Evolutionary conservation across 2,797 vertebrate genomes (phyloP).

Genomic region (Falco berigora): DNA sequence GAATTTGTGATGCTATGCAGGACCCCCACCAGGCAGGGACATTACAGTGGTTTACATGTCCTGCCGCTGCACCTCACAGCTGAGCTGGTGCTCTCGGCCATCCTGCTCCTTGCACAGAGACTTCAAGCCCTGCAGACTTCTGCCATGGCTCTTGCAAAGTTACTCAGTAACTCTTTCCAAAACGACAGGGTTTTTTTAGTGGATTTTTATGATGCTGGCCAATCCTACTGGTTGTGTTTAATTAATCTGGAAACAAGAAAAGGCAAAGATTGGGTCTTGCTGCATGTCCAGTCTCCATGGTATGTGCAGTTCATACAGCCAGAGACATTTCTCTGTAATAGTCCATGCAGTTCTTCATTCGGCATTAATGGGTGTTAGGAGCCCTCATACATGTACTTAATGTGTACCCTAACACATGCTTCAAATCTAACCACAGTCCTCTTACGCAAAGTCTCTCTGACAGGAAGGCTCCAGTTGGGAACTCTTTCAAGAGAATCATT

Average conservation of each 20-base stretch:
- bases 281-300: neutral
- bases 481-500: conserved; percentile 18
- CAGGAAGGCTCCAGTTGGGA: conserved; percentile 26
- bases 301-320: neutral
- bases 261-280: neutral
- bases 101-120: neutral
- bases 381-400: neutral
- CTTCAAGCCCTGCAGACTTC: neutral
- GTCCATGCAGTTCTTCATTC: neutral
- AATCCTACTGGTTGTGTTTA: neutral
- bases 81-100: neutral
- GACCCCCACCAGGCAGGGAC: neutral
- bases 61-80: neutral
- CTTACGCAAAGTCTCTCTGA: neutral
- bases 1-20: neutral
- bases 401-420: neutral
- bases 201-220: neutral
- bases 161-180: neutral
- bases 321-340: neutral
- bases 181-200: neutral
- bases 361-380: neutral
- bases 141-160: neutral
- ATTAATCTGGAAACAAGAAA: neutral
- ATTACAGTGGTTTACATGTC: fast-evolving
- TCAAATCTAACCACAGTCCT: neutral